Conservation (phyloP, 2,113 vertebrate species). For the Furnarius figulus region DNA sequence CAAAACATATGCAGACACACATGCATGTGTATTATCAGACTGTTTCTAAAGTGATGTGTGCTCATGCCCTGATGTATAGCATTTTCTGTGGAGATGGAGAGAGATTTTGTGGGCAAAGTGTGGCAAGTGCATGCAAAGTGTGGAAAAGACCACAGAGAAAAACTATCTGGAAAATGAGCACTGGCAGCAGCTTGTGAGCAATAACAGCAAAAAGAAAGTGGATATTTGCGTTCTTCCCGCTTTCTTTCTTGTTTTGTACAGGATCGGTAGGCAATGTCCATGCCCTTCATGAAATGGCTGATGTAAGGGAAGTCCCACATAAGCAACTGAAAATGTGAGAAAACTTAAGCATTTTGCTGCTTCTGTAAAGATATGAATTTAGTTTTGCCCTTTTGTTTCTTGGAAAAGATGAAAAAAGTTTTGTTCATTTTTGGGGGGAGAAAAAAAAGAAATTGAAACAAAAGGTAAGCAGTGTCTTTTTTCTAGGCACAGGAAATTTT, state of each 20-base stretch:
- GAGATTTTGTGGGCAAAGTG: neutral
- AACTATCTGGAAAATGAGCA: neutral
- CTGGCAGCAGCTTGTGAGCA: neutral
- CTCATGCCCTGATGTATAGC: neutral
- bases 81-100: neutral
- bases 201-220: neutral
- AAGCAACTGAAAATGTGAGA: neutral
- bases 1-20: accelerated
- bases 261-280: neutral
- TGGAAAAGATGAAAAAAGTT: neutral
- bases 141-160: neutral
- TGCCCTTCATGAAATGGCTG: neutral
- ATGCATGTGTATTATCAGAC: neutral
- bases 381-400: neutral
- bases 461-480: neutral
- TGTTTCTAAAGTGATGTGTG: neutral
- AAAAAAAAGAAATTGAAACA: neutral
- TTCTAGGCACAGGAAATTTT: neutral
- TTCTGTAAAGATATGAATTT: neutral
- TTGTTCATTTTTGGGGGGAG: neutral
- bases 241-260: neutral
- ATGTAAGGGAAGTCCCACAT: neutral
- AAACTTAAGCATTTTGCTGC: neutral
- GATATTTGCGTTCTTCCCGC: neutral
- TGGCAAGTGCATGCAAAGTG: neutral